A percentile compares a stretch with the other conserved stretches of the same genome.
Conservation (phyloP, 2,113 vertebrate species). For the Tursiops truncatus region DNA sequence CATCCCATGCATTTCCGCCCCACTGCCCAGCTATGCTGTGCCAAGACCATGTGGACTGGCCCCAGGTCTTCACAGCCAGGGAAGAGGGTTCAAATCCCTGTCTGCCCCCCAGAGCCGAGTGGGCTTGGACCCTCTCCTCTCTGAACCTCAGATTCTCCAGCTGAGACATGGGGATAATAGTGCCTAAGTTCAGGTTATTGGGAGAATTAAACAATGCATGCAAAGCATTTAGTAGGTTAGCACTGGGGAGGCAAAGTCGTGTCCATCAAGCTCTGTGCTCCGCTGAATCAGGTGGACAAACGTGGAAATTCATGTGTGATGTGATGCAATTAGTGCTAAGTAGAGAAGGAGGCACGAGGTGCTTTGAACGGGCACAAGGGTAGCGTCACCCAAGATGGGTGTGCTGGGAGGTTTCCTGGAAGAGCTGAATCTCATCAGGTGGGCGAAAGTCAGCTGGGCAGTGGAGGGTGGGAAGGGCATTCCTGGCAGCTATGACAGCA, state of each 20-base stretch:
- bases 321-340: rapidly evolving
- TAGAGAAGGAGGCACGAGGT: background rate
- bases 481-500: rapidly evolving
- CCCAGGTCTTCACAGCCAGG: background rate
- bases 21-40: background rate
- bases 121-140: background rate
- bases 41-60: rapidly evolving
- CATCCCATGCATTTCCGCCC: rapidly evolving
- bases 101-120: background rate
- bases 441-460: background rate
- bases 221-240: too few species aligned
- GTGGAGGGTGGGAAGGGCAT: background rate
- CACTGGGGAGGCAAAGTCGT: rapidly evolving
- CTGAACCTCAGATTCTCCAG: background rate
- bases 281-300: rapidly evolving
- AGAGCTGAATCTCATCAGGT: background rate
- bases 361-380: too few species aligned
- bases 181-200: too few species aligned
- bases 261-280: background rate
- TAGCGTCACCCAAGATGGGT: rapidly evolving
- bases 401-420: background rate
- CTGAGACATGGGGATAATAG: background rate
- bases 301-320: rapidly evolving
- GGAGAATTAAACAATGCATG: rapidly evolving
- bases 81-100: background rate